phyloP scores from a whole-genome alignment of 2,888 invertebrate genomes.

The Sialis lutaria region DNA sequence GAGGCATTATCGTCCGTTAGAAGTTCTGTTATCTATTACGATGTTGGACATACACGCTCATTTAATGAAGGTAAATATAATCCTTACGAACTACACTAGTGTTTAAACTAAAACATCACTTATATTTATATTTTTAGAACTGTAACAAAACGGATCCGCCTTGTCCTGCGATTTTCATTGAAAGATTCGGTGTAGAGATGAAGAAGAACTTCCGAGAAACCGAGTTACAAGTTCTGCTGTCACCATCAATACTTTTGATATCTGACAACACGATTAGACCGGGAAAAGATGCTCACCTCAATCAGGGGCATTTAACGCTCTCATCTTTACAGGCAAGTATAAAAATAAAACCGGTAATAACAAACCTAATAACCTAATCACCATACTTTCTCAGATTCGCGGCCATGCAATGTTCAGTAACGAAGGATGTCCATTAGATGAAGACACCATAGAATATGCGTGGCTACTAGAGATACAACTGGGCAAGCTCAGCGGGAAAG shows the following conservation, averaged over 20 bases:
- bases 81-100: neutral
- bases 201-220: slow-evolving; percentile 87
- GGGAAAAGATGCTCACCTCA: slow-evolving; percentile 50
- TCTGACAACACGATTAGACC: slow-evolving; percentile 55
- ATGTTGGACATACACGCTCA: slow-evolving; percentile 94
- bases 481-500: slow-evolving; percentile 81
- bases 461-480: slow-evolving; percentile 93
- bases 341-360: neutral
- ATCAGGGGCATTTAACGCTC: slow-evolving; percentile 70
- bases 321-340: slow-evolving; percentile 57
- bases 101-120: neutral
- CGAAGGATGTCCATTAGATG: slow-evolving; percentile 71
- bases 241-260: slow-evolving; percentile 72
- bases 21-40: slow-evolving; percentile 82
- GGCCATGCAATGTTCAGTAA: slow-evolving; percentile 96
- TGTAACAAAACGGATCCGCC: slow-evolving; percentile 81
- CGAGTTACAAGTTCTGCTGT: slow-evolving; percentile 71
- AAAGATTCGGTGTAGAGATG: slow-evolving; percentile 94
- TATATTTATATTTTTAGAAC: slow-evolving; percentile 32
- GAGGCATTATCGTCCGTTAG: slow-evolving; percentile 71
- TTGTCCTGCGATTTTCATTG: slow-evolving; percentile 75
- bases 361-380: slow-evolving; percentile 1
- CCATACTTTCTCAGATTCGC: slow-evolving; percentile 39
- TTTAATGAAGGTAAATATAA: slow-evolving; percentile 48
- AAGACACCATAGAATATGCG: slow-evolving; percentile 92